Percentiles rank a stretch among this genome's conserved stretches.
phyloP scores from a whole-genome alignment of 2,888 invertebrate genomes.

The Abrostola triplasia region DNA sequence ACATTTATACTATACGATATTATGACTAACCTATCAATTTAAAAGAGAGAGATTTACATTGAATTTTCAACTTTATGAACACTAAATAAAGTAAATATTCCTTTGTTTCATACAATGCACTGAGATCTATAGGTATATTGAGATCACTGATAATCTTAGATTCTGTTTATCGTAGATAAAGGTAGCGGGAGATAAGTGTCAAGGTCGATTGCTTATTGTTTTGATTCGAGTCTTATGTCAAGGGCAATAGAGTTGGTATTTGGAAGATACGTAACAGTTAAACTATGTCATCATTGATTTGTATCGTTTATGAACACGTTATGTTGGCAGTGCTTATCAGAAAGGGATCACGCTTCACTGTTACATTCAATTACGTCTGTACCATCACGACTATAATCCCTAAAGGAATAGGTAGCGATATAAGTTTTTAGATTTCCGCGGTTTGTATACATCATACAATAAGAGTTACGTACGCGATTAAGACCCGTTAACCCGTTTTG shows the following conservation, averaged over 20 bases:
- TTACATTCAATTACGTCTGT: no score
- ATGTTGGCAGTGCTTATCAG: not conserved
- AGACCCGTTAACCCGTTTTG: no score
- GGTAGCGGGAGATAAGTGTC: conserved; percentile 39
- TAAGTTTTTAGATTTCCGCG: no score
- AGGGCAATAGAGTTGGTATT: not conserved
- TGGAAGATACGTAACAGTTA: not conserved
- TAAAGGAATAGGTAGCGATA: no score
- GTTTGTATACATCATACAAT: no score
- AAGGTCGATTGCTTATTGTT: conserved; percentile 21
- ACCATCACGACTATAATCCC: no score
- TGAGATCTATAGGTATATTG: conserved; percentile 20
- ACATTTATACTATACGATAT: conserved; percentile 4
- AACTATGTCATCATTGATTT: not conserved
- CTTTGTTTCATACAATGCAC: not conserved
- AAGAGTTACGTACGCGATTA: no score
- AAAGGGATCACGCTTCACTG: not conserved
- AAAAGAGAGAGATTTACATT: not conserved
- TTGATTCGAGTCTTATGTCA: not conserved
- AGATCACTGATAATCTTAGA: conserved; percentile 49
- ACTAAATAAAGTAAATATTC: conserved; percentile 2
- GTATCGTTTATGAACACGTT: not conserved
- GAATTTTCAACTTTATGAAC: conserved; percentile 11
- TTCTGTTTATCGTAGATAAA: conserved; percentile 54
- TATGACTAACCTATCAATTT: conserved; percentile 11